Evolutionary conservation across 2,888 invertebrate species (phyloP), one percentile per base, ranked within the genome.

Genomic region (Drosophila maculinotata): DNA sequence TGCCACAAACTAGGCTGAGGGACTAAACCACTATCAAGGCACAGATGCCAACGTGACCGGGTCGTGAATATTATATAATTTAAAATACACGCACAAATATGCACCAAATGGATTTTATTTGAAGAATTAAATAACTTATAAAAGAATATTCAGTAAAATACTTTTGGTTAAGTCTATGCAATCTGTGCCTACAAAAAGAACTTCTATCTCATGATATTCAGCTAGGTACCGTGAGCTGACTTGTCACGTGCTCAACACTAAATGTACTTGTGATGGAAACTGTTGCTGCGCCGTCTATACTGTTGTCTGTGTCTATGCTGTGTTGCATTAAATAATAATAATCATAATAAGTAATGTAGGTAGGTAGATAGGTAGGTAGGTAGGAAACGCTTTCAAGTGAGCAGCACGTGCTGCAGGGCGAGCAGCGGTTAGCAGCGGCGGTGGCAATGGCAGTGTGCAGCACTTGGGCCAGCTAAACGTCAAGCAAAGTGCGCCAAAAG

Each of bases 281-380:
- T 87, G 84, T 87, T 87, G 87, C 81, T 80, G 69, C 51, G 60
- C 26, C 41, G 35, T 42, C 30, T 33, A 35, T 36, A 33, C 44
- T 60, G 73, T 76, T 76, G 73, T 57, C 76, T 41, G 35, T 67
- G 72, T 49, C 57, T 49, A 26, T 71, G 62, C 53, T 41, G 65
- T 66, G 85, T 81, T 81, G 82, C 81, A 87, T 81, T 87, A 81
- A 75, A 75, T 75, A 81, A 81, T 81, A 81, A 84, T 81, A 81
- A 81, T 81, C 85, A 78, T 87, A 81, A 81, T 81, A 81, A 87
- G 81, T 81, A 87, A 81, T 85, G 87, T 74, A 67, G 69, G 74
- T 74, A 77, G n/a, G n/a, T n/a, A n/a, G n/a, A n/a, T n/a, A n/a
- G n/a, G n/a, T n/a, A n/a, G n/a, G 87, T 74, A 67, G 69, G 74